phyloP scores from a whole-genome alignment of 2,113 vertebrate species.

The Gyps fulvus region DNA sequence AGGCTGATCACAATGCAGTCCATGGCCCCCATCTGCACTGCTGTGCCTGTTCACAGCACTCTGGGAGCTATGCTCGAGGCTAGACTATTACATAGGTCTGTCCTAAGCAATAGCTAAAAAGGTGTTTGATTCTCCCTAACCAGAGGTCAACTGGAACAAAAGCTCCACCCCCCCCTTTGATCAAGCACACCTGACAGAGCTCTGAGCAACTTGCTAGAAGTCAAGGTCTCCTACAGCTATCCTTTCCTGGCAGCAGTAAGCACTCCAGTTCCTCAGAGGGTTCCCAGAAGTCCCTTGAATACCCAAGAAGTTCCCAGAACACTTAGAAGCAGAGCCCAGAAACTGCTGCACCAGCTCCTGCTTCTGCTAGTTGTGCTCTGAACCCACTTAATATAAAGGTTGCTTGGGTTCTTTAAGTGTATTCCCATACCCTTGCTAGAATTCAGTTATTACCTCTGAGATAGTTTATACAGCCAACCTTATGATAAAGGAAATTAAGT shows the following conservation, averaged over 20 bases:
- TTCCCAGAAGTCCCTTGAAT: not conserved
- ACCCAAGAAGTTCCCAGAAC: not conserved
- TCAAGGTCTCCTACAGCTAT: not conserved
- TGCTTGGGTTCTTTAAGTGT: too few relatives aligned
- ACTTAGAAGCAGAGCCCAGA: not conserved
- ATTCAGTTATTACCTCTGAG: not conserved
- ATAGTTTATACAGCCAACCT: not conserved
- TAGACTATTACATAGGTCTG: not conserved
- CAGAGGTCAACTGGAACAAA: not conserved
- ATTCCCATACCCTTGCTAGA: not conserved
- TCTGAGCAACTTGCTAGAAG: not conserved
- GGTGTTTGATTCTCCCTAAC: not conserved
- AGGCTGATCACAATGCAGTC: not conserved
- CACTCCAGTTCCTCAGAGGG: not conserved
- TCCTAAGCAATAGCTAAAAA: not conserved
- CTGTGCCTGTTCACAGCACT: not conserved
- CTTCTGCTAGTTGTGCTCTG: not conserved
- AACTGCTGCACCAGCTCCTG: not conserved
- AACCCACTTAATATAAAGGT: not conserved
- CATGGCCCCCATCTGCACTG: fast-evolving
- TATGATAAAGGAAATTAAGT: not conserved
- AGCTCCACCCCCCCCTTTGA: not conserved
- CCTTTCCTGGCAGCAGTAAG: not conserved
- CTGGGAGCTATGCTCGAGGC: not conserved
- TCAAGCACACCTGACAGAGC: not conserved